phyloP scores from a whole-genome alignment of 2,113 vertebrate genomes.

The Sander vitreus region DNA sequence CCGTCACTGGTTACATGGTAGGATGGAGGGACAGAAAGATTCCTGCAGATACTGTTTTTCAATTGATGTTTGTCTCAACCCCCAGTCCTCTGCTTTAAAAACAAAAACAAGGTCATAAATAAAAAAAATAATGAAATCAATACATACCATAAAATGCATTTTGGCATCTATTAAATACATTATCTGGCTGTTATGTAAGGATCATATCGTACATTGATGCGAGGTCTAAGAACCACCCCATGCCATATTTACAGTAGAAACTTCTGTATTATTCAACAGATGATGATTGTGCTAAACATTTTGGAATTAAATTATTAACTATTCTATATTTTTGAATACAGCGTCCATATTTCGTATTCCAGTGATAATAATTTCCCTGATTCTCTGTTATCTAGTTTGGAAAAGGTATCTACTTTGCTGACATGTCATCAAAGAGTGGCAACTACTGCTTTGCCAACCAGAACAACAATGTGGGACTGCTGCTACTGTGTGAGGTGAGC shows the following conservation, averaged over 20 bases:
- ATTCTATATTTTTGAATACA: background rate
- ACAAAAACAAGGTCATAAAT: background rate
- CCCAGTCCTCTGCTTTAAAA: background rate
- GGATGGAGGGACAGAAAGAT: constrained; percentile 30
- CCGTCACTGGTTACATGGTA: constrained; percentile 94
- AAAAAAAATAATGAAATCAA: background rate
- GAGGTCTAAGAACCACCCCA: background rate
- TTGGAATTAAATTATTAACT: background rate
- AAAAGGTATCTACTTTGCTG: constrained; percentile 95
- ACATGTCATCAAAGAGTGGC: constrained; percentile 95
- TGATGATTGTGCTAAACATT: background rate
- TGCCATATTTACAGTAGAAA: background rate
- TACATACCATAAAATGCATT: background rate
- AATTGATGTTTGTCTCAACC: background rate
- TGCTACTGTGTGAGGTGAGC: constrained; percentile 90
- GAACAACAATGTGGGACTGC: constrained; percentile 83
- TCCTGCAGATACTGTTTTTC: background rate
- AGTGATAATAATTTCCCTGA: background rate
- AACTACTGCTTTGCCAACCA: constrained; percentile 92
- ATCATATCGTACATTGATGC: background rate
- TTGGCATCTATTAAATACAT: background rate
- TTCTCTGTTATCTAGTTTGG: constrained; percentile 87
- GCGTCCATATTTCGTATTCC: background rate
- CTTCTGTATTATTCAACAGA: background rate
- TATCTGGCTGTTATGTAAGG: too few relatives aligned